phyloP scores from a whole-genome alignment of 2,888 invertebrate genomes.

The Anthrax anthrax region DNA sequence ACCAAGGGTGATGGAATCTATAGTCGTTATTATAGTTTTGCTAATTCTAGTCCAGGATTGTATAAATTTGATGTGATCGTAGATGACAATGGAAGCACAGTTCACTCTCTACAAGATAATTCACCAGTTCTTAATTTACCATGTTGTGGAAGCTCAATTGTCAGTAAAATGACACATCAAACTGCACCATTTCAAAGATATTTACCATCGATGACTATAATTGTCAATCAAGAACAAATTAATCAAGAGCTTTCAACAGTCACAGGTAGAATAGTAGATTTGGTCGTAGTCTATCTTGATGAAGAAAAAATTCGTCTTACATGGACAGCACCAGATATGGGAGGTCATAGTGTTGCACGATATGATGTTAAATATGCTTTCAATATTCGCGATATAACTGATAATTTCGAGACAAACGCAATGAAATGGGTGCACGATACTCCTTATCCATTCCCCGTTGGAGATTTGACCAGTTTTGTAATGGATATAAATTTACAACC shows the following conservation, averaged over 20 bases:
- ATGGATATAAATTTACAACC: slow-evolving; percentile 32
- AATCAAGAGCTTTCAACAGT: slow-evolving; percentile 3
- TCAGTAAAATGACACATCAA: slow-evolving; percentile 32
- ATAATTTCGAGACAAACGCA: slow-evolving; percentile 35
- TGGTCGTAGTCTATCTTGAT: slow-evolving; percentile 35
- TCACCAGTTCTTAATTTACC: slow-evolving; percentile 9
- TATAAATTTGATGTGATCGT: slow-evolving; percentile 39
- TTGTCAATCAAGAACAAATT: slow-evolving; percentile 32
- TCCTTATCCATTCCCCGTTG: slow-evolving; percentile 37
- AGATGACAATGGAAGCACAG: slow-evolving; percentile 40
- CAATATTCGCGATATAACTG: slow-evolving; percentile 33
- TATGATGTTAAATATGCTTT: slow-evolving; percentile 39
- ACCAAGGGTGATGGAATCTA: slow-evolving; percentile 50
- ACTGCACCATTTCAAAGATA: slow-evolving; percentile 39
- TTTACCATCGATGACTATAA: slow-evolving; percentile 36
- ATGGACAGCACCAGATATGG: slow-evolving; percentile 48
- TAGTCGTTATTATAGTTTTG: slow-evolving; percentile 43
- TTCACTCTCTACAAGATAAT: slow-evolving; percentile 19
- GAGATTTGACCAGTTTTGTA: slow-evolving; percentile 37
- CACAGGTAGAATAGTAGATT: slow-evolving; percentile 40
- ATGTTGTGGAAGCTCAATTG: slow-evolving; percentile 41
- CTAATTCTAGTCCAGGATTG: slow-evolving; percentile 30
- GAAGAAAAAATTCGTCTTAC: slow-evolving; percentile 38
- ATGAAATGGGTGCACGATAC: slow-evolving; percentile 33
- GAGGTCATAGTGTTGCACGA: slow-evolving; percentile 35